These are phyloP conservation scores for Semnopithecus entellus DNA, from an alignment of 2,113 vertebrate species.

Conservation along the genomic window DNA sequence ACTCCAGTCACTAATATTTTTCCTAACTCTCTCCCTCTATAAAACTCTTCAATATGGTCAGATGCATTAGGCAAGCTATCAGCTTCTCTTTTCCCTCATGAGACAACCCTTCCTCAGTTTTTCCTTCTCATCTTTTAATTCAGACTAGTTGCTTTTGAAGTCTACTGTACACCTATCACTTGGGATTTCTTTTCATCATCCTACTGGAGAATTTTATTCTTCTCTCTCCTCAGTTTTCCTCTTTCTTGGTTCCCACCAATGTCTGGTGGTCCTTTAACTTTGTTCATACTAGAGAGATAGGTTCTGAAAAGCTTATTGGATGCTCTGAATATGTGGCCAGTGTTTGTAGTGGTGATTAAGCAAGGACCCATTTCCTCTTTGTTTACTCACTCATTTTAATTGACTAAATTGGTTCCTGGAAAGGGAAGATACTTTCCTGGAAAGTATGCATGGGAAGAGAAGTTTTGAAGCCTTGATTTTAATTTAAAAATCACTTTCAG, in stretches of 20 bases:
- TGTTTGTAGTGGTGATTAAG: background rate
- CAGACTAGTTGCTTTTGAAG: background rate
- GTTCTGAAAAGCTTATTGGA: background rate
- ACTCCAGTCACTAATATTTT: background rate
- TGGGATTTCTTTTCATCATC: background rate
- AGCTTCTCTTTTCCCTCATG: background rate
- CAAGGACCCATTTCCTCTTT: background rate
- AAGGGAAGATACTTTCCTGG: background rate
- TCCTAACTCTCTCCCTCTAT: background rate
- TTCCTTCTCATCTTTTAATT: background rate
- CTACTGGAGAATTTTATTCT: background rate
- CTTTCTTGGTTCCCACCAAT: background rate
- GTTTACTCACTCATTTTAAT: background rate
- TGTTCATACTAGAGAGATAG: background rate
- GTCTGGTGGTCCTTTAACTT: background rate
- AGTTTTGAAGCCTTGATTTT: background rate
- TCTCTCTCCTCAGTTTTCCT: background rate
- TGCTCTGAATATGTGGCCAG: background rate
- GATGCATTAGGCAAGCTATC: background rate
- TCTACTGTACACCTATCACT: background rate
- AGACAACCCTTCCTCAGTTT: background rate
- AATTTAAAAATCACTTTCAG: background rate
- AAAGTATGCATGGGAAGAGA: background rate
- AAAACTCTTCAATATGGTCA: background rate
- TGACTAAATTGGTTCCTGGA: background rate